Conservation (phyloP, 2,113 vertebrate species). For the Hystrix cristata region DNA sequence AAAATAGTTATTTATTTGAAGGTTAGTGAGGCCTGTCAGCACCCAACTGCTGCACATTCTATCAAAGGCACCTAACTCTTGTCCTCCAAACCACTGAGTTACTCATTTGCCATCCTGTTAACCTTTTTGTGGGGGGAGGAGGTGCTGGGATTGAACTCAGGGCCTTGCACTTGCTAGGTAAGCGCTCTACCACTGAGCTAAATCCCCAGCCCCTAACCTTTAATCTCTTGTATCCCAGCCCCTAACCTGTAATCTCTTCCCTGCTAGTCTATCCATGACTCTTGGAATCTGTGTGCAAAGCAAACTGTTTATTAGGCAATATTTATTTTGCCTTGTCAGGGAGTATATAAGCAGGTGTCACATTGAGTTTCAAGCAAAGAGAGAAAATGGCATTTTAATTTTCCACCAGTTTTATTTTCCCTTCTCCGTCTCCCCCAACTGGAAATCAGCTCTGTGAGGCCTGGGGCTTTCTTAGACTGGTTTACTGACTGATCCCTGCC, state of each 20-base stretch:
- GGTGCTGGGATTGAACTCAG: too few relatives aligned
- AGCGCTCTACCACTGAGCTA: too few relatives aligned
- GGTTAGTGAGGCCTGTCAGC: not conserved
- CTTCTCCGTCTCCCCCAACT: too few relatives aligned
- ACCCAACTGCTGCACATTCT: not conserved
- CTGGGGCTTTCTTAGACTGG: not conserved
- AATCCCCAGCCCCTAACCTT: not conserved
- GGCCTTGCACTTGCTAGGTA: too few relatives aligned
- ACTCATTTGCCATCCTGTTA: not conserved
- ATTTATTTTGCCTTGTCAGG: constrained; percentile 18
- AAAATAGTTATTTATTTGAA: constrained; percentile 21
- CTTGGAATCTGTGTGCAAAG: constrained; percentile 46
- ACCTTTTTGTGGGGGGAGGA: not conserved
- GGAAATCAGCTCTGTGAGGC: not conserved
- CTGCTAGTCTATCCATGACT: not conserved
- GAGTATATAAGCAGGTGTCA: constrained; percentile 24
- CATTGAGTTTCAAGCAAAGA: not conserved
- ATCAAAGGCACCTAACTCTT: not conserved
- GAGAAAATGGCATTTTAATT: not conserved
- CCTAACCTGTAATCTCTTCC: not conserved
- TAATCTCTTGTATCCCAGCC: not conserved
- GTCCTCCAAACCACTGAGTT: not conserved
- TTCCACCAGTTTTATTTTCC: not conserved
- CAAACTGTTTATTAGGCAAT: constrained; percentile 61
- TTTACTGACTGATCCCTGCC: not conserved